phyloP scores from a whole-genome alignment of 1,140 invertebrate species.

The Mycetomoellerius zeteki region DNA sequence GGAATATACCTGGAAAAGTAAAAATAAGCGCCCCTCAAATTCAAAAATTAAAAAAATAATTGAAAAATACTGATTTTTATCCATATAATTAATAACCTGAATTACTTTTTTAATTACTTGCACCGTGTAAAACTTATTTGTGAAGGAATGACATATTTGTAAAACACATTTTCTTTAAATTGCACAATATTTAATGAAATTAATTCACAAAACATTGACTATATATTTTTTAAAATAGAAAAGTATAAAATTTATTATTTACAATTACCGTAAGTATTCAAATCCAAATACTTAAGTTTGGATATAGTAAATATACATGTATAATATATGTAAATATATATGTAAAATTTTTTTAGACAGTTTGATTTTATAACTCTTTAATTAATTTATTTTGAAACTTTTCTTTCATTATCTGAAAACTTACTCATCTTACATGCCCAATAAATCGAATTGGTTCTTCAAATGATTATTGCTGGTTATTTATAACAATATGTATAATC shows the following conservation, averaged over 20 bases:
- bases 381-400: not conserved
- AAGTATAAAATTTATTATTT: not conserved
- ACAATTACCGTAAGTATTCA: slow-evolving; percentile 1
- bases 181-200: slow-evolving; percentile 3
- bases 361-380: not conserved
- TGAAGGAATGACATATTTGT: not conserved
- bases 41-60: slow-evolving; percentile 87
- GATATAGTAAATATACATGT: not conserved
- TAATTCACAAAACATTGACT: not conserved
- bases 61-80: slow-evolving; percentile 51
- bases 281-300: slow-evolving; percentile 25
- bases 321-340: slow-evolving; percentile 29
- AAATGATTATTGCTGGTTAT: not conserved
- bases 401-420: not conserved
- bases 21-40: slow-evolving; percentile 95
- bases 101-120: not conserved
- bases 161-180: not conserved
- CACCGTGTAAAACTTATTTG: not conserved
- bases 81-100: slow-evolving; percentile 16
- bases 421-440: not conserved
- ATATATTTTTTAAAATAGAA: slow-evolving; percentile 15
- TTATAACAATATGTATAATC: not conserved
- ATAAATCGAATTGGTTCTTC: not conserved
- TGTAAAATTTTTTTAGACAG: not conserved
- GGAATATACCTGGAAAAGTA: slow-evolving; percentile 99